Conservation (phyloP, 2,888 invertebrate genomes). For the Exephanes ischioxanthus region DNA sequence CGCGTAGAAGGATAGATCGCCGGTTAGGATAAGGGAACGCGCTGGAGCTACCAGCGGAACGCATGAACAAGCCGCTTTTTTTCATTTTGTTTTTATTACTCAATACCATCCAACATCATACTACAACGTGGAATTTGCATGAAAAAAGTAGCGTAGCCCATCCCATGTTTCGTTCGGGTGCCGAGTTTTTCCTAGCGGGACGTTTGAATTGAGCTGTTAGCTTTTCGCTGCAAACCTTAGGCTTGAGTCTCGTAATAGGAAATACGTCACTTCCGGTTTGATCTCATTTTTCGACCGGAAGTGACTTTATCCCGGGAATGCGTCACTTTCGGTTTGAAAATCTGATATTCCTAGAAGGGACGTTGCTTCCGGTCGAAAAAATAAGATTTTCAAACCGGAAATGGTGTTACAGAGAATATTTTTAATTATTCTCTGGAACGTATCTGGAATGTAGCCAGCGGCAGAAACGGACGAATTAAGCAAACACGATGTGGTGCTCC, state of each 20-base stretch:
- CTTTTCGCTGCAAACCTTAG: background rate
- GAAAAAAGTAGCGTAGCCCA: background rate
- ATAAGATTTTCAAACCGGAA: too few species aligned
- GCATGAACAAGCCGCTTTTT: constrained; percentile 73
- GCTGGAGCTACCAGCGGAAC: constrained; percentile 74
- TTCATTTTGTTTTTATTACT: constrained; percentile 29
- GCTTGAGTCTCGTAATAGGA: background rate
- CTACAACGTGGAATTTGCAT: constrained; percentile 42
- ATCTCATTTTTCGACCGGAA: background rate
- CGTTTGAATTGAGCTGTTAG: constrained; percentile 36
- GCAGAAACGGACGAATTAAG: too few species aligned
- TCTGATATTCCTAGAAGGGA: too few species aligned
- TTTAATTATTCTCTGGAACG: too few species aligned
- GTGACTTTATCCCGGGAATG: background rate
- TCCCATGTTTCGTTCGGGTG: too few species aligned
- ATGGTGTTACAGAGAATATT: too few species aligned
- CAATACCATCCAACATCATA: constrained; percentile 25
- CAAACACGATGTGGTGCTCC: too few species aligned
- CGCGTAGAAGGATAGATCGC: constrained; percentile 54
- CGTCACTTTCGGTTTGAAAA: background rate
- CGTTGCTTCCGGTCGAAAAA: too few species aligned
- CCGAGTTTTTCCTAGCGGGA: constrained; percentile 23
- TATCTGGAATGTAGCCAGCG: too few species aligned
- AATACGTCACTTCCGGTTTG: background rate
- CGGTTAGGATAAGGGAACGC: constrained; percentile 62